Conservation (phyloP, 1,140 invertebrate genomes). For the Lasaia peninsularis region DNA sequence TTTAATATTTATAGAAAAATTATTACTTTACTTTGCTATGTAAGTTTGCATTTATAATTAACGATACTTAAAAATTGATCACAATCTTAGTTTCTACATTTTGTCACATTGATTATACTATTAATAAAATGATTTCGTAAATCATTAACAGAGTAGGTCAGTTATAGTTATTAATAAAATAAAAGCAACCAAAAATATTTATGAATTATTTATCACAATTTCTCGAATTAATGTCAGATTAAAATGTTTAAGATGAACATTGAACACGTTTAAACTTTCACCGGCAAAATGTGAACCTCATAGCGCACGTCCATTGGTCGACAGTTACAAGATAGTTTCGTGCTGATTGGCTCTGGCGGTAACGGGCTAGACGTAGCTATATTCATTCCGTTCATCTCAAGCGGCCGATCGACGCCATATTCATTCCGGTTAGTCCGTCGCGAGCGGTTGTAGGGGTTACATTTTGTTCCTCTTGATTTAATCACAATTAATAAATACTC, state of each 20-base stretch:
- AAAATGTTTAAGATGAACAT: background rate
- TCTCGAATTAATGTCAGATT: constrained; percentile 1
- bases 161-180: background rate
- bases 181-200: constrained; percentile 7
- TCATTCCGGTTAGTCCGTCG: constrained; percentile 61
- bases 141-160: background rate
- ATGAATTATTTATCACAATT: constrained; percentile 9
- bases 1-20: too few species aligned
- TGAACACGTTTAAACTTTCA: constrained; percentile 66
- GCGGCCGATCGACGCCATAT: constrained; percentile 49
- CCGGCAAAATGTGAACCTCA: constrained; percentile 35
- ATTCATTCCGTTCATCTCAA: constrained; percentile 48
- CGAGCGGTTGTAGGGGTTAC: constrained; percentile 52
- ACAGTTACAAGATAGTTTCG: constrained; percentile 1
- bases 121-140: too few species aligned
- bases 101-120: too few species aligned
- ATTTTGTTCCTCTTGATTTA: constrained; percentile 26
- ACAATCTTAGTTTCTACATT: too few species aligned
- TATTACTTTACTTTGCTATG: too few species aligned
- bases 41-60: too few species aligned
- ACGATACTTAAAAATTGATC: too few species aligned
- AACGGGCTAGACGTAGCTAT: constrained; percentile 42
- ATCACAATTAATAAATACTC: constrained; percentile 26
- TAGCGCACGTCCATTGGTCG: constrained; percentile 35
- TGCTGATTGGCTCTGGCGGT: constrained; percentile 43